Evolutionary conservation across 2,113 vertebrate species (phyloP), one percentile per base, ranked within the genome.

Genomic region (Pterocles gutturalis): DNA sequence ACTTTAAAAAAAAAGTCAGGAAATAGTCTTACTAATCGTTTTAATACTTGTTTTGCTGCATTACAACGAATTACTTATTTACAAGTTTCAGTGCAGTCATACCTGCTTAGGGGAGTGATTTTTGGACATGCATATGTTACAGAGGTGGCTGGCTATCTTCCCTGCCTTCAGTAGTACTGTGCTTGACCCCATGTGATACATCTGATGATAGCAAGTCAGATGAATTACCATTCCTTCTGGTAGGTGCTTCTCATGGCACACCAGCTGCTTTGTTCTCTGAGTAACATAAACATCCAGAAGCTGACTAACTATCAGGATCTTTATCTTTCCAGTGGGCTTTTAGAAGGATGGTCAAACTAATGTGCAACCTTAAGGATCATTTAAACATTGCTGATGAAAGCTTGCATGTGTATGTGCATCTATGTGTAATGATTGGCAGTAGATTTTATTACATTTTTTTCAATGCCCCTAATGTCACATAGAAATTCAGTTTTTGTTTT

Each of bases 401-500:
- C 14, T 90, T 92, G 79, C 29, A 17, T 84, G 70, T 96, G 60
- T 86, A 41, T 96, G 10, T 90, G 65, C 83, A 34, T 49, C 31
- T 94, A 72, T 96, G 45, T 91, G 70, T 95, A 84, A 83, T 48
- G 72, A 83, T 51, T 94, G 31, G 81, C 72, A 55, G 24, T 90
- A 94, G 90, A 80, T 84, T 73, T 91, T 83, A 65, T 12, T 95
- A 79, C 8, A 20, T 83, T 94, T 95, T 86, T 95, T 79, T 57
- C 17, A 20, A 13, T 84, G 16, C n/a, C 72, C 46, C 61, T 96
- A 81, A 95, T 81, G 48, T 94, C 79, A 95, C 81, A 73, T 94
- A 91, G 93, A 98, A 97, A 97, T 95, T 38, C 89, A 96, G 49
- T 11, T 89, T 94, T 81, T 88, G 49, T 80, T 90, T 90, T 96